phyloP scores from a whole-genome alignment of 2,113 vertebrate genomes.

The Arizona elegans region DNA sequence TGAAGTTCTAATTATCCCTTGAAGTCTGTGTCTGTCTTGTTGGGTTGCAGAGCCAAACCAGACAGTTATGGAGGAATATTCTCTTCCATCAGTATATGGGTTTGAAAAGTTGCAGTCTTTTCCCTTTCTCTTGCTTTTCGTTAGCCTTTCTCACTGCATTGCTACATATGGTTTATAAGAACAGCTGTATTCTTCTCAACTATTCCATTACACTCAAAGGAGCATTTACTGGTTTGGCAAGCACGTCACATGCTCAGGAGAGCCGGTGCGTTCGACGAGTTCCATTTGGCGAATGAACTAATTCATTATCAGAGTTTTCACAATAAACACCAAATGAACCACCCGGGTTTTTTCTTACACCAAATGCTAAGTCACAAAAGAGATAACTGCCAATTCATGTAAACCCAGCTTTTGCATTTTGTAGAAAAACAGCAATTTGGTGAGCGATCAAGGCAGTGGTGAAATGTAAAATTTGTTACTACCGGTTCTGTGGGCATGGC shows the following conservation, averaged over 20 bases:
- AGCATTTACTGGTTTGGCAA: background rate
- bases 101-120: background rate
- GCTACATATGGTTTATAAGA: background rate
- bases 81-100: background rate
- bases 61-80: no score
- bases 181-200: background rate
- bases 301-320: background rate
- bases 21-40: no score
- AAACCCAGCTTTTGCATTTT: background rate
- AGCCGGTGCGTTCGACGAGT: background rate
- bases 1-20: no score
- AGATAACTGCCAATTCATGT: background rate
- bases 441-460: background rate
- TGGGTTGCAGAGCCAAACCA: no score
- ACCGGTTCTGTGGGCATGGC: no score
- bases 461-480: no score
- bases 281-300: background rate
- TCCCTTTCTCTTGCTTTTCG: background rate
- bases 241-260: background rate
- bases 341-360: background rate
- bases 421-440: background rate
- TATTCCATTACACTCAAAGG: background rate
- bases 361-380: background rate
- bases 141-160: background rate
- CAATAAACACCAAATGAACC: background rate